Percentiles rank a stretch among this genome's conserved stretches.
phyloP scores from a whole-genome alignment of 2,113 vertebrate genomes.

The Tenrec ecaudatus region DNA sequence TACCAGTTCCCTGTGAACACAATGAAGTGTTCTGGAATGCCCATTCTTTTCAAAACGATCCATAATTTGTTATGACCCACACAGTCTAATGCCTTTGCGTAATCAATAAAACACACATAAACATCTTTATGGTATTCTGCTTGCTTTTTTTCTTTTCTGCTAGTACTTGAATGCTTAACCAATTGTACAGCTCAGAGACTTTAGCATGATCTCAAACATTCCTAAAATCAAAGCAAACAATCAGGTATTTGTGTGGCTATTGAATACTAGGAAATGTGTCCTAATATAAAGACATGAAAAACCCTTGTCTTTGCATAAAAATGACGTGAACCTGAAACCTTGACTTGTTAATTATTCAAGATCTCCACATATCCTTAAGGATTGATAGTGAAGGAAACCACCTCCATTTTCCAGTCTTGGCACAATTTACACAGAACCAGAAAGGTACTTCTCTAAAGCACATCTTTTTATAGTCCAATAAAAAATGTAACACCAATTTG shows the following conservation, averaged over 20 bases:
- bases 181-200: neutral
- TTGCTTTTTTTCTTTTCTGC: neutral
- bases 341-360: constrained; percentile 16
- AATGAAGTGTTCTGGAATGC: no score
- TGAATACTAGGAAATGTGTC: neutral
- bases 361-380: neutral
- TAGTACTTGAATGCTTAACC: neutral
- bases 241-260: neutral
- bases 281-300: constrained; percentile 18
- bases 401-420: constrained; percentile 32
- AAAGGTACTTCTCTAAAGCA: constrained; percentile 30
- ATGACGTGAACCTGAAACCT: no score
- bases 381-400: neutral
- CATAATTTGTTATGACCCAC: no score
- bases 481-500: neutral
- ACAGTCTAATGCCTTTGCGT: no score
- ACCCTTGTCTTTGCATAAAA: neutral
- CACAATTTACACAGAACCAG: neutral
- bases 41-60: no score
- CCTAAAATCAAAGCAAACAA: constrained; percentile 36
- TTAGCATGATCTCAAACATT: neutral
- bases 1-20: no score
- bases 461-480: constrained; percentile 26
- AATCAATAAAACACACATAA: no score
- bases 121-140: no score